Evolutionary conservation across 2,888 invertebrate species (phyloP), one percentile per base, ranked within the genome.

Genomic region (Mythimna lalbum): DNA sequence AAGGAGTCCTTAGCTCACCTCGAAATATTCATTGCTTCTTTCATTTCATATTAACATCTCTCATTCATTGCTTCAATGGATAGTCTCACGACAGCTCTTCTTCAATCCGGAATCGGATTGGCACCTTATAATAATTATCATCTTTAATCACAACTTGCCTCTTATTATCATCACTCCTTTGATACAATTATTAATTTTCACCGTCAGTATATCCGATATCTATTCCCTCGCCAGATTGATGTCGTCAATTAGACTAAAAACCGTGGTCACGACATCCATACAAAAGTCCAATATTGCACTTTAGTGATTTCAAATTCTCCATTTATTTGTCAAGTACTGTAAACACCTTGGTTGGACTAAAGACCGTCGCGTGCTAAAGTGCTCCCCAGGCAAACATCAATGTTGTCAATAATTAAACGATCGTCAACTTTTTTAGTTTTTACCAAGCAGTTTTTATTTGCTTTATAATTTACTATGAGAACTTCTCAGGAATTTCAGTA

Each of bases 381-480:
- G 27, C 12, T 75, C 61, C 64, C 64, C 52, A 10, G 61, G 31
- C 61, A 31, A 55, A 52, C 55, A 23, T 67, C 70, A 55, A 49
- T 56, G 63, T 47, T 70, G 80, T 71, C 76, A 75, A 80, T 80
- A 75, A 75, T 75, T 57, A 70, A 75, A 47, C 50, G 64, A 63
- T 79, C 55, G 55, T 53, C 64, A 65, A 79, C 64, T 62, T 27
- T 79, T 70, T 67, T 39, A 57, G n/a, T 67, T 74, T 56, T 76
- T 53, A 52, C 43, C 21, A 33, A 52, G 27, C 27, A 59, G 36
- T 47, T 56, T 77, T 76, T 78, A 57, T 71, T 63, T 52, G 27
- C 47, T 27, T 66, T 2, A 50, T 62, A 52, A 63, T 52, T 59
- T 50, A 70, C 56, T 21, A 62, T 49, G 47, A 33, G 47, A 69